Evolutionary conservation across 1,140 invertebrate species (phyloP), one percentile per base, ranked within the genome.

Genomic region (Tenebrio molitor): DNA sequence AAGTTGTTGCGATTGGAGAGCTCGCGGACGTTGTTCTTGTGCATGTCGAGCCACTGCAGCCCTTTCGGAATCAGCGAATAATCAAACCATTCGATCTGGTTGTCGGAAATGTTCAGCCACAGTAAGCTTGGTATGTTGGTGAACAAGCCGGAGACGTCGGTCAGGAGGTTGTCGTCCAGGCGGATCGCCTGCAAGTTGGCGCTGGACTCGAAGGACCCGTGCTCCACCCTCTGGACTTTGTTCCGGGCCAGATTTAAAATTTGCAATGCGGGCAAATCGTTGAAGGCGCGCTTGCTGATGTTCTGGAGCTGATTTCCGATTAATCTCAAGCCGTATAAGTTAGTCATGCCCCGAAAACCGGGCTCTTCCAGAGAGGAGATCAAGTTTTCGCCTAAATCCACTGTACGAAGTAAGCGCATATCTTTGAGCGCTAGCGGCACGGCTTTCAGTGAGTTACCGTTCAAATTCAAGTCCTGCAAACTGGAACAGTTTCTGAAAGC

Each of bases 71-170:
- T 89, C 65, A 95, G 86, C 10, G 91, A 89, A 83, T 96, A 97
- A 84, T 97, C 95, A 85, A 97, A 97, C 89, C 92, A 92, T 77
- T 93, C 89, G 75, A 97, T 86, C 78, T 91, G 90, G 86, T 97
- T 97, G 84, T 95, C 93, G 17, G 94, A 96, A 69, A 97, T 91
- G 85, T 97, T 97, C 17, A 97, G 84, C 94, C 94, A 96, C 74
- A 94, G 84, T 42, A 97, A 84, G 75, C 90, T 91, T 0, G 91
- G 89, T 78, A 96, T 90, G 77, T 95, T 91, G 70, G 89, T 89
- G 82, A 97, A 96, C 14, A 95, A 85, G 2, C 92, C 92, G 80
- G 91, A 93, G 53, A 97, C 94, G 78, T 96, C 93, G 8, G 89
- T 91, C 16, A 97, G 84, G 69, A 90, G 87, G 84, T 97, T 97